Conservation (phyloP, 2,113 vertebrate genomes). For the Nicator chloris region DNA sequence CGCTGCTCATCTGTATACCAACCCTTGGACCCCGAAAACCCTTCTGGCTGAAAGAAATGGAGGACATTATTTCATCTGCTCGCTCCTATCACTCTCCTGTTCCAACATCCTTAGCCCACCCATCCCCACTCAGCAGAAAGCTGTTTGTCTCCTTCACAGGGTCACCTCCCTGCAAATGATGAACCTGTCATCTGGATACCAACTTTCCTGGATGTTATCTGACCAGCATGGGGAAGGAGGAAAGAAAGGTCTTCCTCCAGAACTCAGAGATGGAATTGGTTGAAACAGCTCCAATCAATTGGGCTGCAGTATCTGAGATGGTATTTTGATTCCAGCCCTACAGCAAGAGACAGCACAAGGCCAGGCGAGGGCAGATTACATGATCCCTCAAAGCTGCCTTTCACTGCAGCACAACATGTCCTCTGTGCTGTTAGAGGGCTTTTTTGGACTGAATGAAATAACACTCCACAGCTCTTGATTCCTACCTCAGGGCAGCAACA, state of each 20-base stretch:
- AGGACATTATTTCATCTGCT: background rate
- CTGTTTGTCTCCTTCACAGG: background rate
- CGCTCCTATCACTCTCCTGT: background rate
- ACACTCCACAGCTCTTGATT: slow-evolving; percentile 47
- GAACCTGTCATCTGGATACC: background rate
- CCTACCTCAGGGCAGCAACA: slow-evolving; percentile 22
- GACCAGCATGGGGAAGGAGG: background rate
- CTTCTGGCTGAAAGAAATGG: background rate
- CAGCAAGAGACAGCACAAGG: slow-evolving; percentile 28
- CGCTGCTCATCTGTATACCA: slow-evolving; percentile 5
- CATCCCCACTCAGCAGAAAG: background rate
- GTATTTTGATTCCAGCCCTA: slow-evolving; percentile 47
- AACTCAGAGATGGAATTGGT: background rate
- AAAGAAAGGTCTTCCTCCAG: background rate
- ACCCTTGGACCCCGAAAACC: background rate
- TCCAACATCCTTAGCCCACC: background rate
- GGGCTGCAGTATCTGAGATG: background rate
- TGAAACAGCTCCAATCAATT: slow-evolving; percentile 7
- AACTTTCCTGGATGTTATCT: background rate
- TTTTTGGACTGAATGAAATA: slow-evolving; percentile 51
- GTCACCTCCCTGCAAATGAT: background rate
- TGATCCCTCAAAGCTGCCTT: slow-evolving; percentile 53
- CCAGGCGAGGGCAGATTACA: slow-evolving; percentile 47
- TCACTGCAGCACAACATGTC: slow-evolving; percentile 49
- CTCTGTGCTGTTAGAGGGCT: slow-evolving; percentile 44